phyloP scores from a whole-genome alignment of 2,113 vertebrate genomes.

The Tragelaphus buxtoni region DNA sequence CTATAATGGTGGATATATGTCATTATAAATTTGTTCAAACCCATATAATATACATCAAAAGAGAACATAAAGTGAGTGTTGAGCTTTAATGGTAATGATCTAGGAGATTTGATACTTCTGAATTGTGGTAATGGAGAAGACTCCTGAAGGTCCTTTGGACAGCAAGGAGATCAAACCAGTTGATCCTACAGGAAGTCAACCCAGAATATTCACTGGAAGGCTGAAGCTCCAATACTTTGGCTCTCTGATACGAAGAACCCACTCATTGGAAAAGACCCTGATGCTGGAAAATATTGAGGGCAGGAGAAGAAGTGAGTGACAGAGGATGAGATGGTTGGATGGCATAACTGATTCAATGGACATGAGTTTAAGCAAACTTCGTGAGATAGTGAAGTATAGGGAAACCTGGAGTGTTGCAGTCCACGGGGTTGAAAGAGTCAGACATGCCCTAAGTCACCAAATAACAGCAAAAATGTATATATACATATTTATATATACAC shows the following conservation, averaged over 20 bases:
- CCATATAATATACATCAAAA: background rate
- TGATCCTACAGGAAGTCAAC: background rate
- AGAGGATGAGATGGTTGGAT: background rate
- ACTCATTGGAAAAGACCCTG: background rate
- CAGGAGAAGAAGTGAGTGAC: background rate
- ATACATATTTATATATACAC: background rate
- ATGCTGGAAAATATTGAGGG: background rate
- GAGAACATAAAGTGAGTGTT: background rate
- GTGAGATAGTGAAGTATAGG: background rate
- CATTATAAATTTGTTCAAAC: background rate
- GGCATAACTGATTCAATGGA: background rate
- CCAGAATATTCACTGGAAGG: background rate
- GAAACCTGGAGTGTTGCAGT: background rate
- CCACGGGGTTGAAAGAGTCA: background rate
- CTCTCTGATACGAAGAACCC: background rate
- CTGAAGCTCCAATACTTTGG: background rate
- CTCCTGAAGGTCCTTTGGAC: background rate
- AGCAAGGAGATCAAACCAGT: background rate
- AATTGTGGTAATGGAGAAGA: background rate
- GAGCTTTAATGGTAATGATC: background rate
- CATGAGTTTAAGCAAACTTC: background rate
- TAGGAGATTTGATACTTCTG: background rate
- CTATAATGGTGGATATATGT: background rate
- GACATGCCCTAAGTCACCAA: background rate
- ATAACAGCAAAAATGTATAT: background rate